A percentile compares a stretch with the other conserved stretches of the same genome.
Conservation (phyloP, 2,888 invertebrate genomes). For the Bruchidius siliquastri region DNA sequence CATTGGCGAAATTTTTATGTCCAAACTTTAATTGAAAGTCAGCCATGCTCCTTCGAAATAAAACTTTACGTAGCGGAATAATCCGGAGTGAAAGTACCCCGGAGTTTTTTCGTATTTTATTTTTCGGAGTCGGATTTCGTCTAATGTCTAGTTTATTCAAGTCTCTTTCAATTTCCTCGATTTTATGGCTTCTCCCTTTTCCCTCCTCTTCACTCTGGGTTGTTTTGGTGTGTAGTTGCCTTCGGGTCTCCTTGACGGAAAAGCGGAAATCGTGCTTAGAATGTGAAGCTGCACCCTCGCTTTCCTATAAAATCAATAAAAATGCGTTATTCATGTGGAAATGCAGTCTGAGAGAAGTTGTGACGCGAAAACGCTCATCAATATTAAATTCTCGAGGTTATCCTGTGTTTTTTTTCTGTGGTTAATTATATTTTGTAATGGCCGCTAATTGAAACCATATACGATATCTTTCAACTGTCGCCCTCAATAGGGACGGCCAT, state of each 20-base stretch:
- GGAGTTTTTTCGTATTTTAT: background rate
- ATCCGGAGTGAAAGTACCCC: background rate
- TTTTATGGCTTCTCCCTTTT: background rate
- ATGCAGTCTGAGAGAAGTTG: too few species aligned
- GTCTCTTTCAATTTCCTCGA: background rate
- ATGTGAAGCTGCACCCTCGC: background rate
- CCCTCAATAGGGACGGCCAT: too few species aligned
- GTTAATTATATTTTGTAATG: too few species aligned
- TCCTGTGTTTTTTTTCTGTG: too few species aligned
- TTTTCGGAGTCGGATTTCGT: background rate
- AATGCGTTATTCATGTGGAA: background rate
- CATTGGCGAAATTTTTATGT: background rate
- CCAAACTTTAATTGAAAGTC: background rate
- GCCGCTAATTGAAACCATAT: too few species aligned
- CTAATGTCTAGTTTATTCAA: background rate
- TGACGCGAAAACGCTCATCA: too few species aligned
- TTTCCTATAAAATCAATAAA: background rate
- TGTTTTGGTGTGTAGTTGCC: background rate
- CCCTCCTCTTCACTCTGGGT: background rate
- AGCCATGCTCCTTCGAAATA: background rate
- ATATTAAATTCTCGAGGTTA: too few species aligned
- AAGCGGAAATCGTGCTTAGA: background rate
- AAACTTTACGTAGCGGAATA: background rate
- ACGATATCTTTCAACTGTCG: too few species aligned
- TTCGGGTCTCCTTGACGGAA: too few species aligned